A percentile compares a stretch with the other conserved stretches of the same genome.
These are phyloP conservation scores for Tenthredo distinguenda DNA, from an alignment of 2,888 invertebrate genomes.

Conservation along the genomic window DNA sequence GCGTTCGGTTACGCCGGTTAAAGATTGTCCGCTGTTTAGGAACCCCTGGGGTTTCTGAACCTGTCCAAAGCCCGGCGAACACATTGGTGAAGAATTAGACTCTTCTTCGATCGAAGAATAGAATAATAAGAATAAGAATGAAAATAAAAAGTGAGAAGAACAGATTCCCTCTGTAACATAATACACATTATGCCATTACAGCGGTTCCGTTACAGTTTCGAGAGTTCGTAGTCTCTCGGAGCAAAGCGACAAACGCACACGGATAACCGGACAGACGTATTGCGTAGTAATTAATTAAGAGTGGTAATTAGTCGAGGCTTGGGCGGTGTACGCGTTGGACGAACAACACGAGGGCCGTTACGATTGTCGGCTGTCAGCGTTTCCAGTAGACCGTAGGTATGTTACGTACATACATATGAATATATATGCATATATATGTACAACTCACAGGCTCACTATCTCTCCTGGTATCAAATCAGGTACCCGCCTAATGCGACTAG, in stretches of 20 bases:
- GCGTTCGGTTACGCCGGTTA: slow-evolving; percentile 29
- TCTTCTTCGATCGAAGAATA: neutral
- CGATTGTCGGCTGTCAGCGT: slow-evolving; percentile 38
- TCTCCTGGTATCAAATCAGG: slow-evolving; percentile 27
- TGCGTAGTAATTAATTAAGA: slow-evolving; percentile 44
- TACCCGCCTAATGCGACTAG: neutral
- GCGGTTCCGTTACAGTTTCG: neutral
- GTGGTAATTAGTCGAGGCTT: slow-evolving; percentile 47
- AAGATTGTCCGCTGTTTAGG: slow-evolving; percentile 35
- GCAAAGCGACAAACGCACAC: slow-evolving; percentile 9
- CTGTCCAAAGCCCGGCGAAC: neutral
- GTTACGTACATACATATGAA: neutral
- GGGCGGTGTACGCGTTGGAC: slow-evolving; percentile 17
- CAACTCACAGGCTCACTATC: neutral
- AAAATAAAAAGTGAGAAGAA: neutral
- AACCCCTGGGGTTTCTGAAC: slow-evolving; percentile 35
- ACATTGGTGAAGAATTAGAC: neutral
- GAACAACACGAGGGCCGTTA: slow-evolving; percentile 36
- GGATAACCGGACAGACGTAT: slow-evolving; percentile 33
- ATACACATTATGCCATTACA: neutral
- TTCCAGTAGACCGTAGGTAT: slow-evolving; percentile 6
- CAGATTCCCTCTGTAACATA: neutral
- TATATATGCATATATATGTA: neutral
- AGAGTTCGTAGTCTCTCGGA: neutral
- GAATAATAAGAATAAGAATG: slow-evolving; percentile 8